phyloP scores from a whole-genome alignment of 2,888 invertebrate species.

The Leptinotarsa peninsularis region DNA sequence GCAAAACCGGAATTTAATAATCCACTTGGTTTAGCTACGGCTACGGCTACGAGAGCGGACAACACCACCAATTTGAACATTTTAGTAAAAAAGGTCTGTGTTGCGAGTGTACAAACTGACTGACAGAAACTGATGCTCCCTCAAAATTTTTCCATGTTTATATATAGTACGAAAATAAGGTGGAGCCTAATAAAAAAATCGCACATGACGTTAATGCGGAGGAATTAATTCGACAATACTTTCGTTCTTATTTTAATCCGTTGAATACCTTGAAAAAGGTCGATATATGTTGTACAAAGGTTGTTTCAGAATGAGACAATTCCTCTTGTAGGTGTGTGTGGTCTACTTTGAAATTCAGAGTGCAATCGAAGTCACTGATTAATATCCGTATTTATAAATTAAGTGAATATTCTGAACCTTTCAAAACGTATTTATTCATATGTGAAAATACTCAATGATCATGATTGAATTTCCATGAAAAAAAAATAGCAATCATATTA shows the following conservation, averaged over 20 bases:
- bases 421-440: no score
- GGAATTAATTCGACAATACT: conserved; percentile 11
- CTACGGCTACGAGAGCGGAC: conserved; percentile 72
- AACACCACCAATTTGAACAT: conserved; percentile 63
- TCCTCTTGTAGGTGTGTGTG: not conserved
- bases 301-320: not conserved
- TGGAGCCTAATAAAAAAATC: conserved; percentile 4
- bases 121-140: conserved; percentile 38
- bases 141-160: conserved; percentile 17
- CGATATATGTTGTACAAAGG: not conserved
- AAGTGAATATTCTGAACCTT: no score
- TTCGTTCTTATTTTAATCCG: conserved; percentile 8
- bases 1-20: conserved; percentile 10
- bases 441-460: no score
- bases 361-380: not conserved
- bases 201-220: not conserved
- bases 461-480: no score
- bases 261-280: conserved; percentile 8
- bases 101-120: conserved; percentile 42
- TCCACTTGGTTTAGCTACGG: conserved; percentile 67
- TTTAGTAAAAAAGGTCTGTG: conserved; percentile 47
- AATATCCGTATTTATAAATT: no score
- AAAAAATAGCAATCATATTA: no score
- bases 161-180: conserved; percentile 23
- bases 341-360: not conserved